Evolutionary conservation across 1,140 invertebrate genomes (phyloP), one percentile per base, ranked within the genome.

Genomic region (Probaryconus sp.): DNA sequence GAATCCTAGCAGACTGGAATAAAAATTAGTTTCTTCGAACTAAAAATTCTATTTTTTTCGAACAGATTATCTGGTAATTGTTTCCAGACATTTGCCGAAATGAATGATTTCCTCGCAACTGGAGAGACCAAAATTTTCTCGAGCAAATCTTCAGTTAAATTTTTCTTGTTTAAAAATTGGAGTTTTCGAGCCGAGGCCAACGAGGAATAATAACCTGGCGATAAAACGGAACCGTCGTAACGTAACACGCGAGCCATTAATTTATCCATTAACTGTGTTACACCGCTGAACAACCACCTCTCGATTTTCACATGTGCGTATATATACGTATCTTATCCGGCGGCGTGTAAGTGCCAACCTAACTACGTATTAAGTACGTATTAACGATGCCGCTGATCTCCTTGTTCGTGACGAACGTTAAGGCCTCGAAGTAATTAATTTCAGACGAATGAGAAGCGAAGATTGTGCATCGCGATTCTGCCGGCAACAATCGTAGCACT

Each of bases 381-480:
- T 79, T 76, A 76, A 76, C 61, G 77, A 76, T 43, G 63, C 64
- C 50, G 40, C 61, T 55, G 16, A 67, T 40, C 9, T 53, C 13
- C 56, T 68, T 68, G 51, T 78, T 75, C 76, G 45, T 65, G 71
- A 74, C 56, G 76, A 67, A 78, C 65, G 48, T 56, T 47, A 56
- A 65, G 50, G 43, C 55, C 30, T 26, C 9, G 26, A n/a, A 47
- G 79, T 81, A 81, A 82, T 81, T 81, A 81, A 82, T 80, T 76
- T 63, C 58, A 31, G 53, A 24, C 75, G 63, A 81, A 79, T 78
- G 74, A 81, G 72, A 81, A 79, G 69, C 70, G 67, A 61, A 76
- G 69, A 73, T 70, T 77, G n/a, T n/a, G 71, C 76, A 78, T 81
- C 67, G 55, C 75, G 67, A 79, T 77, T 79, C 67, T 74, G 20